A percentile compares a stretch with the other conserved stretches of the same genome.
phyloP scores from a whole-genome alignment of 2,113 vertebrate genomes.

The Rhinoderma darwinii region DNA sequence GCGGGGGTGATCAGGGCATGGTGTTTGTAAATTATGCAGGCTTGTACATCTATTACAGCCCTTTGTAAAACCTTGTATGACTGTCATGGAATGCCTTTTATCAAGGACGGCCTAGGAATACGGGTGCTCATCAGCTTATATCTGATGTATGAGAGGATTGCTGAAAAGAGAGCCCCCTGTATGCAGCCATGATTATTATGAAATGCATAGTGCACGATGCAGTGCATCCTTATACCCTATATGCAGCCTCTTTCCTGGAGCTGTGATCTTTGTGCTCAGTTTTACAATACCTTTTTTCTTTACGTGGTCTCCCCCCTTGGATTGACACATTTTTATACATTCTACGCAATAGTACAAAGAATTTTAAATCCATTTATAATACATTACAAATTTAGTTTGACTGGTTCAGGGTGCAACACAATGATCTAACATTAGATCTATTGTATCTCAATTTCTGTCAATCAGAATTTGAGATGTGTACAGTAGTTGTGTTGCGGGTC shows the following conservation, averaged over 20 bases:
- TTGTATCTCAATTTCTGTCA: neutral
- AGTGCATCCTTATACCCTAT: neutral
- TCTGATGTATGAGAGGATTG: neutral
- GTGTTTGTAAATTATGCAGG: conserved; percentile 41
- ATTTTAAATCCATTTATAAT: neutral
- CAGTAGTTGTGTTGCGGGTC: neutral
- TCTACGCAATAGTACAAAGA: neutral
- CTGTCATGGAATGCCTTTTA: neutral
- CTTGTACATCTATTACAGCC: conserved; percentile 44
- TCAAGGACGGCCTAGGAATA: neutral
- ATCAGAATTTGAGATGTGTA: too few relatives aligned
- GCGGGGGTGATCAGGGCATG: conserved; percentile 14
- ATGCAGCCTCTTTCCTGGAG: neutral
- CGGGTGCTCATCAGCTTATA: neutral
- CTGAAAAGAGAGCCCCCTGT: neutral
- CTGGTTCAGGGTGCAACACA: too few relatives aligned
- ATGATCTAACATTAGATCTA: neutral
- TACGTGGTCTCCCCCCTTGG: neutral
- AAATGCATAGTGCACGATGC: neutral
- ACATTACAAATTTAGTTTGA: too few relatives aligned
- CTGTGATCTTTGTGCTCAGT: neutral
- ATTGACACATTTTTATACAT: neutral
- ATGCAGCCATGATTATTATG: neutral
- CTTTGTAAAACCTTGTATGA: conserved; percentile 26
- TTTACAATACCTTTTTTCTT: neutral